Percentiles rank a stretch among this genome's conserved stretches.
Conservation (phyloP, 1,140 invertebrate genomes). For the Pseudachorutes palmiensis region DNA sequence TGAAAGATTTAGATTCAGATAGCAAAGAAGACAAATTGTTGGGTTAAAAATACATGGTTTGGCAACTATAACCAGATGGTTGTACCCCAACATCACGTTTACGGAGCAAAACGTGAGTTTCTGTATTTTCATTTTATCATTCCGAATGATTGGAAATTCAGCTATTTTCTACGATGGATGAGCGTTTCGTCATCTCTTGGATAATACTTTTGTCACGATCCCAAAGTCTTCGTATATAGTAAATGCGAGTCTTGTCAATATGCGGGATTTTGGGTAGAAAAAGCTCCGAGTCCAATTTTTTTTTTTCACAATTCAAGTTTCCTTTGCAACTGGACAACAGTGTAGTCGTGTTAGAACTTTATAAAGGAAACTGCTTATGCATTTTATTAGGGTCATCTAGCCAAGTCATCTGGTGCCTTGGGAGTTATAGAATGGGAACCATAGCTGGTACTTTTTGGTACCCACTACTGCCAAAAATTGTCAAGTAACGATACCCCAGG, state of each 20-base stretch:
- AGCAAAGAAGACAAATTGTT: background rate
- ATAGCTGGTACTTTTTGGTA: too few relatives aligned
- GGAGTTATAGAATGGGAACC: too few relatives aligned
- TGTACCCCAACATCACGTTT: background rate
- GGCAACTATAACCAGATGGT: background rate
- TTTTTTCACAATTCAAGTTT: background rate
- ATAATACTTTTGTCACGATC: conserved; percentile 9
- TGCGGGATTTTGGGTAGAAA: background rate
- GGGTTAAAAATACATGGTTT: background rate
- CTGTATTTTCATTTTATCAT: background rate
- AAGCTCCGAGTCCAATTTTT: background rate
- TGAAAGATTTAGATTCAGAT: too few relatives aligned
- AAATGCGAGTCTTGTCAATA: too few relatives aligned
- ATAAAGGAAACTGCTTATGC: too few relatives aligned
- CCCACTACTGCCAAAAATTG: too few relatives aligned
- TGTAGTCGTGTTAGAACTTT: too few relatives aligned
- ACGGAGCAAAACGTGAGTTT: background rate
- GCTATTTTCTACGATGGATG: background rate
- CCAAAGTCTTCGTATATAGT: background rate
- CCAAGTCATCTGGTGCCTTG: too few relatives aligned
- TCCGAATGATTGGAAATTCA: conserved; percentile 7
- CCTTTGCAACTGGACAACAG: background rate
- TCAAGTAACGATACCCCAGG: too few relatives aligned
- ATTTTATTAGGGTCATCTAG: too few relatives aligned
- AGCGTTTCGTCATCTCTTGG: background rate